These are phyloP conservation scores for Alloplasta piceator DNA, from an alignment of 2,888 invertebrate genomes.

Conservation along the genomic window DNA sequence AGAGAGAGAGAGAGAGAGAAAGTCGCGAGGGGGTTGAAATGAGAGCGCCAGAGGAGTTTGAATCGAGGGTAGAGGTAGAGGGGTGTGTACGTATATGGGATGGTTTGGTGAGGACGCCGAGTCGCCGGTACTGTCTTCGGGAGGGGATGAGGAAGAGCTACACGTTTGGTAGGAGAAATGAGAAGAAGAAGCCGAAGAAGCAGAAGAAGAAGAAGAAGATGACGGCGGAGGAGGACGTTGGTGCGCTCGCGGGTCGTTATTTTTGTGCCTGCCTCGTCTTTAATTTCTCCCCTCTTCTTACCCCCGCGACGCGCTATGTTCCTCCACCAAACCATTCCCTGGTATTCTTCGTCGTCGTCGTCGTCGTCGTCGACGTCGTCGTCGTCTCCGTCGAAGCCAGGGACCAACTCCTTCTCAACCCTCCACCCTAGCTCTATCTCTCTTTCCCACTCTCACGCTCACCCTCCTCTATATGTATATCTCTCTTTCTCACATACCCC, in stretches of 20 bases:
- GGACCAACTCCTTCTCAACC: slow-evolving; percentile 59
- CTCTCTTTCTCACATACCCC: slow-evolving; percentile 37
- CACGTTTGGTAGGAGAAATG: slow-evolving; percentile 52
- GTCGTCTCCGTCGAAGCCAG: slow-evolving; percentile 61
- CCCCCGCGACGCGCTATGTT: slow-evolving; percentile 59
- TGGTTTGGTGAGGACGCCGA: slow-evolving; percentile 53
- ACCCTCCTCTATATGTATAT: slow-evolving; percentile 22
- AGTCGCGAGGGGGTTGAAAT: slow-evolving; percentile 44
- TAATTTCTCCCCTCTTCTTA: slow-evolving; percentile 81
- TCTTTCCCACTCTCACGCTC: not conserved
- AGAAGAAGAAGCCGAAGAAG: slow-evolving; percentile 42
- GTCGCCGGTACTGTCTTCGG: slow-evolving; percentile 60
- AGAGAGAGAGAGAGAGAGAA: slow-evolving; percentile 37
- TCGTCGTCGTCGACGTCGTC: slow-evolving; percentile 45
- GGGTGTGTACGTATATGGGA: slow-evolving; percentile 10
- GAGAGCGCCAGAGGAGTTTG: slow-evolving; percentile 46
- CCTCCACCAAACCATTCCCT: slow-evolving; percentile 43
- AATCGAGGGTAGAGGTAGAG: slow-evolving; percentile 29
- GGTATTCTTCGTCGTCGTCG: slow-evolving; percentile 45
- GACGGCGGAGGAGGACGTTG: slow-evolving; percentile 51
- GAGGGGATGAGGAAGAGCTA: slow-evolving; percentile 48
- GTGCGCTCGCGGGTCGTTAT: slow-evolving; percentile 80
- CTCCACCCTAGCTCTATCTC: slow-evolving; percentile 45
- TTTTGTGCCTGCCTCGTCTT: slow-evolving; percentile 84
- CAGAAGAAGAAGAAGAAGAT: slow-evolving; percentile 32